Evolutionary conservation across 2,113 vertebrate genomes (phyloP).

Genomic region (Cynocephalus volans): DNA sequence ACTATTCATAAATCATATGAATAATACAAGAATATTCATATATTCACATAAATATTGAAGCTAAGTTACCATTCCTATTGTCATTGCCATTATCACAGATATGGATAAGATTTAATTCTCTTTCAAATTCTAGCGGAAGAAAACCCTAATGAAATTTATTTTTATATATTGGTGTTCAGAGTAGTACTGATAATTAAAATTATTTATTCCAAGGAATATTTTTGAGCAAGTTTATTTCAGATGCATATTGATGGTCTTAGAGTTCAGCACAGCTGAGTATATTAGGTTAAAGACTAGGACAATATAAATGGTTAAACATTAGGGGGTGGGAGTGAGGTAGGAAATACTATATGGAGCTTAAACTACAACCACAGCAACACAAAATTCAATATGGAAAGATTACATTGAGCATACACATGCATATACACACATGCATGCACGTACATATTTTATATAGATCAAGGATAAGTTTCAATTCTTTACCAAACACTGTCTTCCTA

Average conservation of each 20-base stretch:
- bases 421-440: too few relatives aligned
- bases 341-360: background rate
- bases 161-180: slow-evolving; percentile 21
- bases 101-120: slow-evolving; percentile 55
- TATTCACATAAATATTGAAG: slow-evolving; percentile 68
- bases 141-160: slow-evolving; percentile 58
- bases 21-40: slow-evolving; percentile 57
- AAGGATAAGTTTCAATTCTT: background rate
- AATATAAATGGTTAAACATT: background rate
- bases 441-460: background rate
- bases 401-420: background rate
- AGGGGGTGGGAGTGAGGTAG: background rate
- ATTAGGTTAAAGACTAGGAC: background rate
- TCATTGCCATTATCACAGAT: background rate
- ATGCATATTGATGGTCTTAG: slow-evolving; percentile 13
- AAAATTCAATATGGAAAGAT: background rate
- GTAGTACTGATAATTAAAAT: slow-evolving; percentile 1
- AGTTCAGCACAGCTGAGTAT: background rate
- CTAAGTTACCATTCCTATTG: slow-evolving; percentile 62
- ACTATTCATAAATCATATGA: slow-evolving; percentile 63
- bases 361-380: background rate
- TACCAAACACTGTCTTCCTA: background rate
- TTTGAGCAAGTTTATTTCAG: slow-evolving; percentile 25
- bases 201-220: slow-evolving; percentile 57
- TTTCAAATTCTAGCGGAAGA: slow-evolving; percentile 57